Evolutionary conservation across 2,113 vertebrate genomes (phyloP).

Genomic region (Lophochroa leadbeateri): DNA sequence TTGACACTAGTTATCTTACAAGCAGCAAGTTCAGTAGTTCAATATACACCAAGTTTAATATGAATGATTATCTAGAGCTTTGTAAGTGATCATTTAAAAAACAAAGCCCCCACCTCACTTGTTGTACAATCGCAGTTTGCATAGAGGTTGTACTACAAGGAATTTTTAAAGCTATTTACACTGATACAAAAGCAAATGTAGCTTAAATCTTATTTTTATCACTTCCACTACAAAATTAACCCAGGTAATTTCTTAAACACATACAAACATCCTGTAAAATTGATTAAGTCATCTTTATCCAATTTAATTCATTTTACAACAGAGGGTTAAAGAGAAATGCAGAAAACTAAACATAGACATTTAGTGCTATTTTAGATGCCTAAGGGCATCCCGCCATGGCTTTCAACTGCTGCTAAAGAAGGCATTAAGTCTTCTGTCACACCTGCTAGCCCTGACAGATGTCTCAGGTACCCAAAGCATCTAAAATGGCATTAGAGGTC

Average conservation of each 20-base stretch:
- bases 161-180: not conserved
- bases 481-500: slow-evolving; percentile 5
- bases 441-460: slow-evolving; percentile 39
- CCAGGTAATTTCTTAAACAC: not conserved
- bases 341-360: not conserved
- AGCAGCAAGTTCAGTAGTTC: not conserved
- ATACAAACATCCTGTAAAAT: not conserved
- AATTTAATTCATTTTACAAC: not conserved
- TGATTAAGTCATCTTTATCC: not conserved
- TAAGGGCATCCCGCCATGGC: not conserved
- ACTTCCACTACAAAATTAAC: not conserved
- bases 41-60: not conserved
- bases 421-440: slow-evolving; percentile 53
- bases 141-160: not conserved
- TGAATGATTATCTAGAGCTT: not conserved
- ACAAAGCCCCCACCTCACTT: not conserved
- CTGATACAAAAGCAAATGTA: not conserved
- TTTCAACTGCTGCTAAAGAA: slow-evolving; percentile 10
- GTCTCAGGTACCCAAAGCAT: slow-evolving; percentile 29
- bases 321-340: not conserved
- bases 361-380: not conserved
- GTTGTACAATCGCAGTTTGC: not conserved
- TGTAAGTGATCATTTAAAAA: not conserved
- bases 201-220: not conserved
- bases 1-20: not conserved